A percentile compares a stretch with the other conserved stretches of the same genome.
Conservation (phyloP, 2,113 vertebrate genomes). For the Sigmodon hispidus region DNA sequence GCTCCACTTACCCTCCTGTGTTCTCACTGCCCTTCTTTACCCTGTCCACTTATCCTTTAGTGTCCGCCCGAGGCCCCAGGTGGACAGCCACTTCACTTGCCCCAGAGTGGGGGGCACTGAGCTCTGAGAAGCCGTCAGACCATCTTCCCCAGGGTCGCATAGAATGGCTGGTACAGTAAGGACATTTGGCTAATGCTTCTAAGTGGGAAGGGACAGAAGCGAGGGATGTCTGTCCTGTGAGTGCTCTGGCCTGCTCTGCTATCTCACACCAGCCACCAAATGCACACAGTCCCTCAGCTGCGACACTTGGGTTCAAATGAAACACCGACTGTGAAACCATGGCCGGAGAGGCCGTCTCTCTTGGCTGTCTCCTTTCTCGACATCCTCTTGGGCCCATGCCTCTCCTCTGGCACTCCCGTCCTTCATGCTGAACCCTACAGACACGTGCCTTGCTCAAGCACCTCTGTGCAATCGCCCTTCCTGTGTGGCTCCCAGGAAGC, state of each 20-base stretch:
- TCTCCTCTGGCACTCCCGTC: neutral
- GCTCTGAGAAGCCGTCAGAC: neutral
- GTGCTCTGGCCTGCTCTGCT: neutral
- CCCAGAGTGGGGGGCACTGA: neutral
- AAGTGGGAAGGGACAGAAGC: neutral
- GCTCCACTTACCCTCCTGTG: neutral
- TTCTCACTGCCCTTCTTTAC: neutral
- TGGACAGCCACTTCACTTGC: rapidly evolving
- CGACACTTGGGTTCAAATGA: neutral
- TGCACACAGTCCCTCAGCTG: neutral
- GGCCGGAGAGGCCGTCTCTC: neutral
- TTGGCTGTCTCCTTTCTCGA: neutral
- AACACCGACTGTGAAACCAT: neutral
- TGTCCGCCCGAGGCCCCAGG: neutral
- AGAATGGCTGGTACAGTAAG: neutral
- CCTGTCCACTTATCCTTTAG: neutral
- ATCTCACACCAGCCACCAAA: neutral
- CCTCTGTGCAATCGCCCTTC: neutral
- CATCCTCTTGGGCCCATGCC: neutral
- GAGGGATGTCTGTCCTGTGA: neutral
- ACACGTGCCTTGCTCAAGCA: neutral
- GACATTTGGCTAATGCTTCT: neutral
- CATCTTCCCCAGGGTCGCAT: neutral
- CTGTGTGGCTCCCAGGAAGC: neutral
- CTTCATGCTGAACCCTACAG: neutral